Evolutionary conservation across 2,113 vertebrate species (phyloP).

Genomic region (Speoplatyrhinus poulsoni): DNA sequence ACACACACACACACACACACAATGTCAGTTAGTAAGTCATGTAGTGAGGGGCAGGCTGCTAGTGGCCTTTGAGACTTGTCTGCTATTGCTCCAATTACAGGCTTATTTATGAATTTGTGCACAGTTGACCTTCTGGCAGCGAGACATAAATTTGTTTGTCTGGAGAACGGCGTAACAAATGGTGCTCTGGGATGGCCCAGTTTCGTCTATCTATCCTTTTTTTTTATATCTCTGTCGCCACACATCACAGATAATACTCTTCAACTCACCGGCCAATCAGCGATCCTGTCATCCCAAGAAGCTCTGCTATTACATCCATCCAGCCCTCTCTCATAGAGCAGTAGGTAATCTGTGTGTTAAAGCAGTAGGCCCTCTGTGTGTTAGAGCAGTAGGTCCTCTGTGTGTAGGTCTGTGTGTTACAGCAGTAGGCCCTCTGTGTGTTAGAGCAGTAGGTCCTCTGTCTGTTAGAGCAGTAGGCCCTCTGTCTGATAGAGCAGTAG

Average conservation of each 20-base stretch:
- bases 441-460: no score
- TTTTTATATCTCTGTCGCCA: slow-evolving; percentile 52
- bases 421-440: background rate
- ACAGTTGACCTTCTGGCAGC: slow-evolving; percentile 69
- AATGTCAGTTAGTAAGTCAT: slow-evolving; percentile 56
- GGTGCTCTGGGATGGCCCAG: slow-evolving; percentile 43
- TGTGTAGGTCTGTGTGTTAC: slow-evolving; percentile 13
- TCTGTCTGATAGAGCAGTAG: background rate
- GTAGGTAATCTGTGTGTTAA: no score
- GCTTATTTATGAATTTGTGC: slow-evolving; percentile 75
- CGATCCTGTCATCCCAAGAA: slow-evolving; percentile 9
- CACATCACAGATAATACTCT: slow-evolving; percentile 4
- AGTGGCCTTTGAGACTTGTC: slow-evolving; percentile 45
- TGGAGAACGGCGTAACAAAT: slow-evolving; percentile 63
- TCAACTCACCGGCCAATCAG: slow-evolving; percentile 24
- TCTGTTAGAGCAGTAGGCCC: no score
- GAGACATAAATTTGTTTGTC: slow-evolving; percentile 70
- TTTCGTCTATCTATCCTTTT: slow-evolving; percentile 48
- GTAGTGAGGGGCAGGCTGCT: slow-evolving; percentile 15
- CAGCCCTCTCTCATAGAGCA: no score
- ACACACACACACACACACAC: slow-evolving; percentile 14
- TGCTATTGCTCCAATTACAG: slow-evolving; percentile 61
- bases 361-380: background rate
- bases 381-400: background rate
- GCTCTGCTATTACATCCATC: background rate